Percentiles rank a stretch among this genome's conserved stretches.
phyloP scores from a whole-genome alignment of 2,113 vertebrate species.

The Caretta caretta region DNA sequence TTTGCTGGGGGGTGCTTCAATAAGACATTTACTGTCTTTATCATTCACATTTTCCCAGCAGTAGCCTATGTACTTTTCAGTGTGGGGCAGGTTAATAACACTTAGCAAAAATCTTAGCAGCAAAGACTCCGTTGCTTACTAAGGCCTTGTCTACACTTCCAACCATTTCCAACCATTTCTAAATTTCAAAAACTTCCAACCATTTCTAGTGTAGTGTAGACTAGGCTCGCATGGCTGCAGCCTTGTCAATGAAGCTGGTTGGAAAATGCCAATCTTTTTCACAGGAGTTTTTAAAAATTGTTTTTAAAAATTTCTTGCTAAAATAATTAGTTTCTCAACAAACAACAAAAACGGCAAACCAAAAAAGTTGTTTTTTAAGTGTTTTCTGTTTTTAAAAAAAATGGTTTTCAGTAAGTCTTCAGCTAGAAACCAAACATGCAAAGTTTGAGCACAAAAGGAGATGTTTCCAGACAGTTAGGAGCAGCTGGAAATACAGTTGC shows the following conservation, averaged over 20 bases:
- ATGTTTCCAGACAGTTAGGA: conserved; percentile 60
- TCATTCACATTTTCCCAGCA: background rate
- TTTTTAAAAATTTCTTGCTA: too few species aligned
- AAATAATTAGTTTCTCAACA: background rate
- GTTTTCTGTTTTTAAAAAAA: background rate
- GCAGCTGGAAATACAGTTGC: conserved; percentile 58
- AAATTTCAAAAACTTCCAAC: background rate
- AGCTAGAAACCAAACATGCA: conserved; percentile 12
- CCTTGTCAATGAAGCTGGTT: background rate
- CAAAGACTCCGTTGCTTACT: background rate
- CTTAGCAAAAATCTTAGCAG: background rate
- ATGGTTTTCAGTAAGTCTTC: background rate
- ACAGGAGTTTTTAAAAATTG: too few species aligned
- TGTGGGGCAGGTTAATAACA: background rate
- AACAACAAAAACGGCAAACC: background rate
- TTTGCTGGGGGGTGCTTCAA: background rate
- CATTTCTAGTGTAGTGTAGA: background rate
- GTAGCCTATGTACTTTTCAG: background rate
- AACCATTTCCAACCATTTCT: background rate
- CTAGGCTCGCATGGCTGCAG: background rate
- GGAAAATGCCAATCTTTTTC: background rate
- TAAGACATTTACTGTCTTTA: background rate
- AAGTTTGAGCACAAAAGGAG: conserved; percentile 52
- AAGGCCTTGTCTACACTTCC: background rate
- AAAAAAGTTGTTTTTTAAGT: background rate